Conservation (phyloP, 2,113 vertebrate species). For the Actinemys pallida region DNA sequence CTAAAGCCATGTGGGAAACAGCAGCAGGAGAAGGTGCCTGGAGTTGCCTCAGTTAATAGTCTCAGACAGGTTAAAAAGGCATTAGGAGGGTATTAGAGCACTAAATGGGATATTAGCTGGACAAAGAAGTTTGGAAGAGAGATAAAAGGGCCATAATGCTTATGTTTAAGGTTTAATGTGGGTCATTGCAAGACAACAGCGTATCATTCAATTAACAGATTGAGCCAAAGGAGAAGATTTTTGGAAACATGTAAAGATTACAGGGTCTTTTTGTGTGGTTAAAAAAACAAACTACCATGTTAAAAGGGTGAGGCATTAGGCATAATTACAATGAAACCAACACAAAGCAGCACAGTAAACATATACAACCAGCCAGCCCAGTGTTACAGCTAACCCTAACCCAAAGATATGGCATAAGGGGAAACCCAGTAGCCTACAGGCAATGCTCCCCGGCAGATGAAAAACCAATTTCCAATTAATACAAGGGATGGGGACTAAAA, state of each 20-base stretch:
- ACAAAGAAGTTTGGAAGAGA: not conserved
- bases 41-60: not conserved
- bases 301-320: not conserved
- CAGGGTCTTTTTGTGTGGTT: not conserved
- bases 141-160: not conserved
- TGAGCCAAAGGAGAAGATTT: not conserved
- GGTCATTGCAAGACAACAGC: not conserved
- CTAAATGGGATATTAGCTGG: not conserved
- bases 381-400: fast-evolving
- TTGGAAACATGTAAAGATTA: not conserved
- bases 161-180: not conserved
- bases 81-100: not conserved
- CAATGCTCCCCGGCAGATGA: not conserved
- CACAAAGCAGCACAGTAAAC: not conserved
- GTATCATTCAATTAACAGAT: not conserved
- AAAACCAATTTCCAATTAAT: not conserved
- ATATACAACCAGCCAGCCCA: not conserved
- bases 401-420: fast-evolving
- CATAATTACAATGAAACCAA: not conserved
- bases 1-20: not conserved
- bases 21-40: not conserved
- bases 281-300: not conserved
- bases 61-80: not conserved
- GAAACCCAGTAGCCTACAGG: not conserved
- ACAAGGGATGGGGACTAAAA: not conserved